Percentiles rank a stretch among this genome's conserved stretches.
These are phyloP conservation scores for Spatulosminthurus flaviceps DNA, from an alignment of 2,888 invertebrate species.

Conservation along the genomic window DNA sequence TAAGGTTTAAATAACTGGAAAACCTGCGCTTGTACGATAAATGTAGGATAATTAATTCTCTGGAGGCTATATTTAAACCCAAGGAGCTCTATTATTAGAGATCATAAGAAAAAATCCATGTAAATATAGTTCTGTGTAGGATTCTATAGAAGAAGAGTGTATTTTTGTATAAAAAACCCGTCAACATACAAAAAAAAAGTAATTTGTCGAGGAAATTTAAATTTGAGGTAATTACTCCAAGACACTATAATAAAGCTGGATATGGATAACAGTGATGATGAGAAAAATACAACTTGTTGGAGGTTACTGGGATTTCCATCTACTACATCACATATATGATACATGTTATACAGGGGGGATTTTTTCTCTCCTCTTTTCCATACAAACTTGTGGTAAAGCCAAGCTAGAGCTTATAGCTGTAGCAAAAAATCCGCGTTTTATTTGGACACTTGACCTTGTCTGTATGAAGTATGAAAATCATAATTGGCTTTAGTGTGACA, in stretches of 20 bases:
- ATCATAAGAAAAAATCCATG: too few relatives aligned
- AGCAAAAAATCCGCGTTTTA: not conserved
- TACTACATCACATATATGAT: not conserved
- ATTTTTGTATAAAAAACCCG: too few relatives aligned
- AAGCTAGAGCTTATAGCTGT: too few relatives aligned
- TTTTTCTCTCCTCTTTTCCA: not conserved
- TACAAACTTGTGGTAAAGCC: not conserved
- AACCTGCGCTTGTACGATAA: not conserved
- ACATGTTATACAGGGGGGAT: not conserved
- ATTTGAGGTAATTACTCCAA: not conserved
- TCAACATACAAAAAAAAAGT: too few relatives aligned
- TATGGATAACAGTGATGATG: not conserved
- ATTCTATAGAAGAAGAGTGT: too few relatives aligned
- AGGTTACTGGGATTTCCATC: constrained; percentile 27
- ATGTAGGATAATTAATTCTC: not conserved
- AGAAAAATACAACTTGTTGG: not conserved
- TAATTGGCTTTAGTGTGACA: constrained; percentile 24
- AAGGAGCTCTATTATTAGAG: not conserved
- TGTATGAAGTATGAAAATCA: not conserved
- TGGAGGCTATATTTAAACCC: not conserved
- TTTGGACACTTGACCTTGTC: constrained; percentile 26
- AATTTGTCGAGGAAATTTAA: too few relatives aligned
- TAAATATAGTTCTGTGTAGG: too few relatives aligned
- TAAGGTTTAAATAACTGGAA: too few relatives aligned
- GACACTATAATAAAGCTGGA: not conserved